Conservation (phyloP, 2,888 invertebrate species). For the Tineola bisselliella region DNA sequence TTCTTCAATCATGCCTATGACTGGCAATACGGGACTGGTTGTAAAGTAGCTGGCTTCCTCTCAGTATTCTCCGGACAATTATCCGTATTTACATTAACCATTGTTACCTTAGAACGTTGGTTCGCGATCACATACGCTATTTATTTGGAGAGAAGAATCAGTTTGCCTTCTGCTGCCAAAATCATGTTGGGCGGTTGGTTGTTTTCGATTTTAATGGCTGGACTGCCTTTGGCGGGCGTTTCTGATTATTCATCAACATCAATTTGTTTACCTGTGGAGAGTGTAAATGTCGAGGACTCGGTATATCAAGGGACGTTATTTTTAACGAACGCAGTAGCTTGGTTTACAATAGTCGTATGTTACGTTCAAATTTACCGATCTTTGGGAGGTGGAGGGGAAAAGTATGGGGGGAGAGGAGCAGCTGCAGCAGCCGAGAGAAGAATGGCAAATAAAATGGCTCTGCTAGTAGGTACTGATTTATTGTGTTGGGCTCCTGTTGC, state of each 20-base stretch:
- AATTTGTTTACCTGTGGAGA: constrained; percentile 90
- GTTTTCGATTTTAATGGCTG: constrained; percentile 80
- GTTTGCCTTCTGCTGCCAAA: constrained; percentile 74
- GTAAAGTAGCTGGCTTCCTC: constrained; percentile 86
- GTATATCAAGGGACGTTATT: constrained; percentile 80
- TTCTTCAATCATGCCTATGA: constrained; percentile 92
- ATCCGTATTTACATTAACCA: constrained; percentile 86
- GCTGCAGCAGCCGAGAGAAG: constrained; percentile 74
- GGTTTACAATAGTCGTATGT: constrained; percentile 83
- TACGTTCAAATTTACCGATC: constrained; percentile 89
- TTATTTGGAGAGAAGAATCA: constrained; percentile 82
- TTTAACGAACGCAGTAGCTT: constrained; percentile 80
- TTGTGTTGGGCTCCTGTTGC: constrained; percentile 89
- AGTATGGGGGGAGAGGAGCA: constrained; percentile 71
- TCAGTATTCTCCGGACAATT: constrained; percentile 89
- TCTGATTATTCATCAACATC: constrained; percentile 88
- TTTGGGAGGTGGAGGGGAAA: constrained; percentile 75
- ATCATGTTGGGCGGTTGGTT: constrained; percentile 84
- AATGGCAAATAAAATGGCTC: constrained; percentile 89
- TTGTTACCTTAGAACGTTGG: constrained; percentile 88
- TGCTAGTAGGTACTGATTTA: constrained; percentile 88
- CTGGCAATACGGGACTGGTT: constrained; percentile 87
- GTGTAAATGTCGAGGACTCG: constrained; percentile 73
- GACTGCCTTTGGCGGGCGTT: constrained; percentile 82
- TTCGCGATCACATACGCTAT: constrained; percentile 86